Conservation (phyloP, 2,888 invertebrate genomes). For the Aporophyla nigra region DNA sequence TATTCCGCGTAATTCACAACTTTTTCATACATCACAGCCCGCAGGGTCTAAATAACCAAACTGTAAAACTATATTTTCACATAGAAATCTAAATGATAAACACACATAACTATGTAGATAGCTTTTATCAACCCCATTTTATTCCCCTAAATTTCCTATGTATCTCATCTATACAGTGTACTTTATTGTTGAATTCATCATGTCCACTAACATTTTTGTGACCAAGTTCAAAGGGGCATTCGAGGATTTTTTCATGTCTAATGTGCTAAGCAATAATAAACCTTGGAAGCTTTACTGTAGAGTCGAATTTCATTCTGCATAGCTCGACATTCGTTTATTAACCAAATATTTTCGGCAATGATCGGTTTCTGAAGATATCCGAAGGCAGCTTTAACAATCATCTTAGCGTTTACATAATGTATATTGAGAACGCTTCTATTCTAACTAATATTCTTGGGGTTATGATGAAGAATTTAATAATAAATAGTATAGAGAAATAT, state of each 20-base stretch:
- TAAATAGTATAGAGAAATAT: not conserved
- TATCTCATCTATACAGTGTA: constrained; percentile 14
- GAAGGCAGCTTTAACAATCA: constrained; percentile 12
- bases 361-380: constrained; percentile 9
- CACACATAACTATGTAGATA: constrained; percentile 2
- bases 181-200: not conserved
- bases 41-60: not conserved
- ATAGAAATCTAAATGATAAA: not conserved
- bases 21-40: not conserved
- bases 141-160: not conserved
- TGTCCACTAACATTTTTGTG: constrained; percentile 6
- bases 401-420: constrained; percentile 14
- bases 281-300: not conserved
- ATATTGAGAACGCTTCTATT: constrained; percentile 19
- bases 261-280: constrained; percentile 31
- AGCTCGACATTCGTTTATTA: not conserved
- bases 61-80: not conserved
- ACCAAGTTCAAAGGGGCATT: constrained; percentile 13
- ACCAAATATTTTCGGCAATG: not conserved
- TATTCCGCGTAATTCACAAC: not conserved
- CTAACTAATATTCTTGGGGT: not conserved
- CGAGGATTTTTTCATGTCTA: no score
- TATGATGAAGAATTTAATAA: constrained; percentile 14
- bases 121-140: not conserved
- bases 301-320: constrained; percentile 10